These are phyloP conservation scores for Eupeodes latifasciatus DNA, from an alignment of 2,888 invertebrate genomes.

Conservation along the genomic window DNA sequence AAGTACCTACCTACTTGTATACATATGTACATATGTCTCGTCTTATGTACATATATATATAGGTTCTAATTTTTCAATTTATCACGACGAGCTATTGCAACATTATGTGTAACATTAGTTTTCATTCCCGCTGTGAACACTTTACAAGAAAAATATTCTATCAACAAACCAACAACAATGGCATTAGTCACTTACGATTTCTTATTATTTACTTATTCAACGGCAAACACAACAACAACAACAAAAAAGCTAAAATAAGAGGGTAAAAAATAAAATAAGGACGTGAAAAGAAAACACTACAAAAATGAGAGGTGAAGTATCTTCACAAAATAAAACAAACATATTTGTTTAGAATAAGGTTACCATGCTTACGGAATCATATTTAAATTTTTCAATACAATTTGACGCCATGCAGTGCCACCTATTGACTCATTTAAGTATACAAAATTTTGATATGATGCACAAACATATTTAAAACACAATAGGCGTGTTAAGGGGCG, in stretches of 20 bases:
- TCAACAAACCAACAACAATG: slow-evolving; percentile 40
- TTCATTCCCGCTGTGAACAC: slow-evolving; percentile 10
- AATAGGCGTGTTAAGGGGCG: no score
- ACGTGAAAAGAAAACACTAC: slow-evolving; percentile 21
- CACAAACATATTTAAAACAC: no score
- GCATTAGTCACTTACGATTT: slow-evolving; percentile 59
- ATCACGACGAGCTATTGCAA: not conserved
- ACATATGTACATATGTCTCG: no score
- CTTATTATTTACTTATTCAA: slow-evolving; percentile 57
- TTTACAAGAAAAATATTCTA: not conserved
- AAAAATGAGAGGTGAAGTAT: slow-evolving; percentile 1
- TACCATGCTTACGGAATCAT: not conserved
- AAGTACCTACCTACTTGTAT: no score
- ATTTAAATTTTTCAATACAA: not conserved
- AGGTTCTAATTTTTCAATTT: slow-evolving; percentile 4
- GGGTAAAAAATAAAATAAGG: slow-evolving; percentile 17
- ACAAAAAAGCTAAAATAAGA: slow-evolving; percentile 10
- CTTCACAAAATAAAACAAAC: not conserved
- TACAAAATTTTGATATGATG: no score
- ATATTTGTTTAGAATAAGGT: not conserved
- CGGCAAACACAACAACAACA: slow-evolving; percentile 55
- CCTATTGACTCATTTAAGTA: no score
- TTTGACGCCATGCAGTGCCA: no score
- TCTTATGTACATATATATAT: no score
- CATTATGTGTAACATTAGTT: slow-evolving; percentile 10